A percentile compares a stretch with the other conserved stretches of the same genome.
phyloP scores from a whole-genome alignment of 64 coral and sea anemone genomes.

The Cladopsammia gracilis region DNA sequence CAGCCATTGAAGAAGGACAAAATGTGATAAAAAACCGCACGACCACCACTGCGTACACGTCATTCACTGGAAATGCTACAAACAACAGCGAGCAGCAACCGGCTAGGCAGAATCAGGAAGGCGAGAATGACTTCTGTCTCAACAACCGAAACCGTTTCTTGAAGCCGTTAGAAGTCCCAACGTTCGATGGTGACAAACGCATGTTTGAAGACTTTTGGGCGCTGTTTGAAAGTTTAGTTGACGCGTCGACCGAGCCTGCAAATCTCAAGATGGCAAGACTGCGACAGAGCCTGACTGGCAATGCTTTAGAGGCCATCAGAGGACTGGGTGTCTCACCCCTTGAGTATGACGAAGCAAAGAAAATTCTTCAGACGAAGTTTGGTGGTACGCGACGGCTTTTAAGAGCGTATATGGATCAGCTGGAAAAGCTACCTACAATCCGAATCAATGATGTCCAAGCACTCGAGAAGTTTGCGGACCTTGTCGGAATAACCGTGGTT shows the following conservation, averaged over 20 bases:
- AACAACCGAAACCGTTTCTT: neutral
- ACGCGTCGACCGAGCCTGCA: slow-evolving; percentile 15
- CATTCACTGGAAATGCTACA: neutral
- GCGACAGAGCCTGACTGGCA: slow-evolving; percentile 13
- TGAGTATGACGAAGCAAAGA: slow-evolving; percentile 66
- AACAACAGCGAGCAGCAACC: neutral
- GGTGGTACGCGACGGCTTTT: slow-evolving; percentile 39
- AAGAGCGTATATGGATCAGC: slow-evolving; percentile 60
- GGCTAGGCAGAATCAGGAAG: neutral
- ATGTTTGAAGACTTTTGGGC: slow-evolving; percentile 57
- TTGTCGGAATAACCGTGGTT: slow-evolving; percentile 52
- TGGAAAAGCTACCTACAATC: slow-evolving; percentile 32
- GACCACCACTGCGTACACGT: neutral
- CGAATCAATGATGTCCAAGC: slow-evolving; percentile 22
- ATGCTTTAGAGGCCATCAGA: slow-evolving; percentile 28
- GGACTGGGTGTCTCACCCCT: slow-evolving; percentile 8
- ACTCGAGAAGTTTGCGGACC: slow-evolving; percentile 64
- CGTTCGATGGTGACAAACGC: slow-evolving; percentile 4
- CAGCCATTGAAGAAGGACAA: slow-evolving; percentile 32
- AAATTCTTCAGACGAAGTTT: slow-evolving; percentile 56
- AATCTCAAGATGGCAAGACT: slow-evolving; percentile 65
- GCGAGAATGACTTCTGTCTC: neutral
- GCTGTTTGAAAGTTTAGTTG: slow-evolving; percentile 40
- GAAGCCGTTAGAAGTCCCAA: slow-evolving; percentile 22
- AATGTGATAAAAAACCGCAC: slow-evolving; percentile 38